A percentile compares a stretch with the other conserved stretches of the same genome.
phyloP scores from a whole-genome alignment of 2,888 invertebrate genomes.

The Gortyna flavago region DNA sequence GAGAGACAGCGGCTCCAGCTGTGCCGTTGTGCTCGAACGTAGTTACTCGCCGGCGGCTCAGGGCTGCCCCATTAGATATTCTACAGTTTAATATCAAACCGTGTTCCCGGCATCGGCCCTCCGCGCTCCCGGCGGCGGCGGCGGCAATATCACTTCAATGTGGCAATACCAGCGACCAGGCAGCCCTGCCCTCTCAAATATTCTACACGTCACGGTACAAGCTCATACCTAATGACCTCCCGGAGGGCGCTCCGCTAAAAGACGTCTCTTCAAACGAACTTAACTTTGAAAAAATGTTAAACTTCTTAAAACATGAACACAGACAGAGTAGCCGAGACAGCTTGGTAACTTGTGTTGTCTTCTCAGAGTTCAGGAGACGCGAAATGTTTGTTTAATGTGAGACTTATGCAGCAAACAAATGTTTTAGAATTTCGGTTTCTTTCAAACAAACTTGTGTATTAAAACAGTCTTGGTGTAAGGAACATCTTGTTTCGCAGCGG shows the following conservation, averaged over 20 bases:
- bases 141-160: slow-evolving; percentile 13
- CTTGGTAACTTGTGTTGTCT: slow-evolving; percentile 44
- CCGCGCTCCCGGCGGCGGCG: neutral
- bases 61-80: slow-evolving; percentile 12
- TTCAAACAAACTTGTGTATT: slow-evolving; percentile 50
- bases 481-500: neutral
- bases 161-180: slow-evolving; percentile 10
- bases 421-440: slow-evolving; percentile 12
- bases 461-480: neutral
- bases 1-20: neutral
- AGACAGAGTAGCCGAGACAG: slow-evolving; percentile 50
- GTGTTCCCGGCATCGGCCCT: slow-evolving; percentile 12
- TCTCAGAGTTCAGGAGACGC: slow-evolving; percentile 1
- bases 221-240: slow-evolving; percentile 51
- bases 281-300: slow-evolving; percentile 47
- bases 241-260: slow-evolving; percentile 31
- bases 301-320: slow-evolving; percentile 51
- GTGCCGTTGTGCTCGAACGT: slow-evolving; percentile 20
- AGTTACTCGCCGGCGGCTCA: slow-evolving; percentile 9
- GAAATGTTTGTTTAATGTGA: slow-evolving; percentile 45
- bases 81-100: slow-evolving; percentile 37
- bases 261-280: slow-evolving; percentile 35
- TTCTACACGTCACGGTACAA: slow-evolving; percentile 15
- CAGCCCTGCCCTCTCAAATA: slow-evolving; percentile 12
- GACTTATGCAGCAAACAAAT: slow-evolving; percentile 33